phyloP scores from a whole-genome alignment of 2,113 vertebrate species.

The Bettongia penicillata region DNA sequence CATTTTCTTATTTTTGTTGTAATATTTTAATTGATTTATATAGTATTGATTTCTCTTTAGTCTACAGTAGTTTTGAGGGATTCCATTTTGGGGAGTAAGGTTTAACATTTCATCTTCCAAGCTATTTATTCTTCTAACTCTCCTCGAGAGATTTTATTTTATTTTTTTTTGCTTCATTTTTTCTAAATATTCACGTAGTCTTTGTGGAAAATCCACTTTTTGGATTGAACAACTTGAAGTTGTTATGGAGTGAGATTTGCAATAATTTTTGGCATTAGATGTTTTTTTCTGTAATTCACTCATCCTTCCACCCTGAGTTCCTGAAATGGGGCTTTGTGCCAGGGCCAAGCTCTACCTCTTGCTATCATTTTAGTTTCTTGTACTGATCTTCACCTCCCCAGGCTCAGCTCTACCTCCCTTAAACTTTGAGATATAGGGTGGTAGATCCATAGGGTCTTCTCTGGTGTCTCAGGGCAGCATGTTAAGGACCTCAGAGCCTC shows the following conservation, averaged over 20 bases:
- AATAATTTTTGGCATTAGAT: neutral
- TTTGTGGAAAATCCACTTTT: neutral
- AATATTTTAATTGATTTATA: neutral
- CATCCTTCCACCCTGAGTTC: neutral
- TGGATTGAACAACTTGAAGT: neutral
- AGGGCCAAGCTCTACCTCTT: neutral
- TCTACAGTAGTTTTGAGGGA: neutral
- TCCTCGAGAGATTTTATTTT: neutral
- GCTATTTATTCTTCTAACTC: neutral
- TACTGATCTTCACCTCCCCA: too few species aligned
- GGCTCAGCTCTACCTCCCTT: too few species aligned
- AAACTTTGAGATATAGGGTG: too few species aligned
- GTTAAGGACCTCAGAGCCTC: too few species aligned
- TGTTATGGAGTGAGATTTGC: neutral
- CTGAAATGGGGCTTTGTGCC: neutral
- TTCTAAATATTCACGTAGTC: neutral
- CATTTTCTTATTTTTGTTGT: neutral
- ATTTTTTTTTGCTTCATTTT: neutral
- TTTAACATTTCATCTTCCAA: neutral
- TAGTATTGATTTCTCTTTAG: neutral
- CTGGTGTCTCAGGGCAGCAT: too few species aligned
- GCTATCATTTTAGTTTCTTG: neutral
- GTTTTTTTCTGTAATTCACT: neutral
- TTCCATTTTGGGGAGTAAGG: neutral
- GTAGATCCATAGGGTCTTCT: too few species aligned